phyloP scores from a whole-genome alignment of 2,113 vertebrate genomes.

The Campylomormyrus numenius region DNA sequence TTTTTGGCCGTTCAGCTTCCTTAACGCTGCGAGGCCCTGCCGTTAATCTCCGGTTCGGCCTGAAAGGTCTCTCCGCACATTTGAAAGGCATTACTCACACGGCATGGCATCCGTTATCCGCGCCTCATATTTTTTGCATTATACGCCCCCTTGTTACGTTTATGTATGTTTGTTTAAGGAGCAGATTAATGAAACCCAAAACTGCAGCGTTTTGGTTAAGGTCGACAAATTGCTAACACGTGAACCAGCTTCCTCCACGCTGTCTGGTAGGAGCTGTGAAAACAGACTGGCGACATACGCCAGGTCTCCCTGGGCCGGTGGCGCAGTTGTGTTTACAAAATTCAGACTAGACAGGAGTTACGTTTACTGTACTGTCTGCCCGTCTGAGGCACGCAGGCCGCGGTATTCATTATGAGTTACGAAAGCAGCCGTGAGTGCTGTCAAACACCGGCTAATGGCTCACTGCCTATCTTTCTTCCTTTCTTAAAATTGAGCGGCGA shows the following conservation, averaged over 20 bases:
- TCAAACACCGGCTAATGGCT: neutral
- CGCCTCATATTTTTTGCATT: neutral
- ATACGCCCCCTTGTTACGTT: neutral
- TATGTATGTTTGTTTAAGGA: neutral
- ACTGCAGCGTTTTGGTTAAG: neutral
- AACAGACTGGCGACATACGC: neutral
- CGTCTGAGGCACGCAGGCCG: neutral
- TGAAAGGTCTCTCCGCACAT: neutral
- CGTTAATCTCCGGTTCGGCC: neutral
- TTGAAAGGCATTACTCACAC: neutral
- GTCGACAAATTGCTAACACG: neutral
- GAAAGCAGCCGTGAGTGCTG: neutral
- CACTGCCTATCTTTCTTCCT: neutral
- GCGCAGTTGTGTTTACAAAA: neutral
- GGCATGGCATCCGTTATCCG: neutral
- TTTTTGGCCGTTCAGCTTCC: neutral
- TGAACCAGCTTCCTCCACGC: neutral
- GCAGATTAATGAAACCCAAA: neutral
- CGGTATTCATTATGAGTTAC: neutral
- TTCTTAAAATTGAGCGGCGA: neutral
- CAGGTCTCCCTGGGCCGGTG: neutral
- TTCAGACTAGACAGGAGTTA: neutral
- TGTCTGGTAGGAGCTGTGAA: neutral
- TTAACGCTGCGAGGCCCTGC: neutral
- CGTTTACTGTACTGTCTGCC: neutral